Percentiles rank a stretch among this genome's conserved stretches.
phyloP scores from a whole-genome alignment of 2,113 vertebrate genomes.

The Cyanoramphus novaezelandiae region DNA sequence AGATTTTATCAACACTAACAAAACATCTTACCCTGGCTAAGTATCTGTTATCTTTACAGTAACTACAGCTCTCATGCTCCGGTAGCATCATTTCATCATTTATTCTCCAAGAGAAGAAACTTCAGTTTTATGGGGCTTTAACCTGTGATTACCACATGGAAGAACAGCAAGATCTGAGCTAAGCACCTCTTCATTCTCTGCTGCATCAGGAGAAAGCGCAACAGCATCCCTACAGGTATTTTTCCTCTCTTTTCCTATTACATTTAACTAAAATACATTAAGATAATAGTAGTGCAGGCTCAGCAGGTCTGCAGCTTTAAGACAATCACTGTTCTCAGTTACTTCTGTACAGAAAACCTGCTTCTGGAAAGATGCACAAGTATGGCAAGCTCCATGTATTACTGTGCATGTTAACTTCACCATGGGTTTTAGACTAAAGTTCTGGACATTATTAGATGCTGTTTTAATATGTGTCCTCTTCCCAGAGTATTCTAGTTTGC shows the following conservation, averaged over 20 bases:
- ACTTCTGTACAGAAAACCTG: neutral
- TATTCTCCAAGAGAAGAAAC: neutral
- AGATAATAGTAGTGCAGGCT: neutral
- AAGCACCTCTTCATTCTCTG: neutral
- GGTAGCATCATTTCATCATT: neutral
- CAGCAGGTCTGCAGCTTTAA: neutral
- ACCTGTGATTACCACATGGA: neutral
- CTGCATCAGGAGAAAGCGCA: neutral
- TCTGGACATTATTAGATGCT: neutral
- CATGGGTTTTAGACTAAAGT: neutral
- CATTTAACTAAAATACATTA: neutral
- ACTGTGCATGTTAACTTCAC: neutral
- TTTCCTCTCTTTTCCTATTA: neutral
- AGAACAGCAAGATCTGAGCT: accelerated
- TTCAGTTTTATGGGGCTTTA: neutral
- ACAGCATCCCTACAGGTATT: neutral
- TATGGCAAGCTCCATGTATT: neutral
- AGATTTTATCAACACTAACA: neutral
- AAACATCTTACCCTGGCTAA: neutral
- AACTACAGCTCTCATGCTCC: neutral
- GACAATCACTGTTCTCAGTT: neutral
- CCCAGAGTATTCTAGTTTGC: neutral
- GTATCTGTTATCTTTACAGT: neutral
- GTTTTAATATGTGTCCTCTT: neutral
- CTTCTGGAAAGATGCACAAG: neutral